Evolutionary conservation across 2,888 invertebrate species (phyloP).

Genomic region (Lasioglossum villosulum): DNA sequence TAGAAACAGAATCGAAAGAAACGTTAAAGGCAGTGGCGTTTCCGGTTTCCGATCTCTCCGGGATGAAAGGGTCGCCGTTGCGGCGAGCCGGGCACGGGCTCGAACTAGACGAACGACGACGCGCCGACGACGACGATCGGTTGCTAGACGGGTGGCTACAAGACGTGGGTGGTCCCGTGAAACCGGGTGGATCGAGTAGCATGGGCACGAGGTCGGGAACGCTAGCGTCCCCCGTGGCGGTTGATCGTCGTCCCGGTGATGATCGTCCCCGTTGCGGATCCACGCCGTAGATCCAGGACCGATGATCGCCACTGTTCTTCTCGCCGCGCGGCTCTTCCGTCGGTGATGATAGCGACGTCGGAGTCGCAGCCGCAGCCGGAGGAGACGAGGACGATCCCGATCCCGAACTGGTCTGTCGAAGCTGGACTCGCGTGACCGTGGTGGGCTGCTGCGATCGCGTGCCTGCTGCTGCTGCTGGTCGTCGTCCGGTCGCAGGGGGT

Average conservation of each 20-base stretch:
- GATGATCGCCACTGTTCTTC: neutral
- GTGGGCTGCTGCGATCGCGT: constrained; percentile 73
- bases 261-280: constrained; percentile 68
- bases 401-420: neutral
- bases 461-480: constrained; percentile 39
- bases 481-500: constrained; percentile 82
- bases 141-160: constrained; percentile 47
- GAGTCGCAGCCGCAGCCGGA: constrained; percentile 2
- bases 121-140: neutral
- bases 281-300: constrained; percentile 34
- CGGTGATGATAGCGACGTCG: constrained; percentile 14
- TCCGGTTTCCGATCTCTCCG: constrained; percentile 58
- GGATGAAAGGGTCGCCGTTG: neutral
- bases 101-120: constrained; percentile 32
- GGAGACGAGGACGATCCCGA: constrained; percentile 37
- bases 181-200: constrained; percentile 78
- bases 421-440: constrained; percentile 63
- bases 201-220: constrained; percentile 79
- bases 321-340: constrained; percentile 10
- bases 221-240: constrained; percentile 77
- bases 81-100: neutral
- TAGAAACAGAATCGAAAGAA: constrained; percentile 46
- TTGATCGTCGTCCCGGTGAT: constrained; percentile 62
- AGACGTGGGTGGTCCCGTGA: constrained; percentile 77
- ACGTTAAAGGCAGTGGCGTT: constrained; percentile 74